Conservation (phyloP, 2,113 vertebrate genomes). For the Mustelus asterias region DNA sequence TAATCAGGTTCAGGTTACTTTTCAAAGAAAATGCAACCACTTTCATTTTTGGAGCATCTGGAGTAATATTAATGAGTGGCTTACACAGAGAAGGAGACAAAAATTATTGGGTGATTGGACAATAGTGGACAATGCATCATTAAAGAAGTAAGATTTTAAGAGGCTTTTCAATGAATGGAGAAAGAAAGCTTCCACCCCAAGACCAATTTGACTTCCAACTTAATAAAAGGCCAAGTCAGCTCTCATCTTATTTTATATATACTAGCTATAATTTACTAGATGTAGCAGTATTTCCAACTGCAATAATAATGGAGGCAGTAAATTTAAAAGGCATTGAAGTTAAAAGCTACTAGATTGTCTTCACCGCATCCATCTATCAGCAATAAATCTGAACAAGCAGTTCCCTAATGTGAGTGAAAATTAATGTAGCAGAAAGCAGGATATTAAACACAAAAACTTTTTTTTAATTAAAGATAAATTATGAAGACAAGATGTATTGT, state of each 20-base stretch:
- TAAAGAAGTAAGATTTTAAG: neutral
- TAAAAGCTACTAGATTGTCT: neutral
- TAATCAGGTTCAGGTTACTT: neutral
- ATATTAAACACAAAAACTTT: neutral
- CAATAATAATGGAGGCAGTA: neutral
- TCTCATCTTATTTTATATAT: neutral
- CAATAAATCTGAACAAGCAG: neutral
- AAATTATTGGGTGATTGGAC: neutral
- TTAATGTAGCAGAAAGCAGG: conserved; percentile 13
- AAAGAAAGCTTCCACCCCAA: neutral
- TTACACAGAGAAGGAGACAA: neutral
- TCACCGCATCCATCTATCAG: neutral
- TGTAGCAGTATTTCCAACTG: conserved; percentile 18
- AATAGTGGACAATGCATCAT: neutral
- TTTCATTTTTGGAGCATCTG: neutral
- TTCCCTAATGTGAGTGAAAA: conserved; percentile 3
- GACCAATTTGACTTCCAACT: neutral
- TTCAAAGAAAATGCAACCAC: neutral
- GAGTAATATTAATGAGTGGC: neutral
- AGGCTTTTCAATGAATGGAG: neutral
- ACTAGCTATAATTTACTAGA: neutral
- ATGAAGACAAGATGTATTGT: neutral
- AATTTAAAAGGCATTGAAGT: neutral
- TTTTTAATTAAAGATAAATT: conserved; percentile 5
- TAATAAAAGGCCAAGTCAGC: neutral